phyloP scores from a whole-genome alignment of 2,113 vertebrate genomes.

The Forbesichthys agassizii region DNA sequence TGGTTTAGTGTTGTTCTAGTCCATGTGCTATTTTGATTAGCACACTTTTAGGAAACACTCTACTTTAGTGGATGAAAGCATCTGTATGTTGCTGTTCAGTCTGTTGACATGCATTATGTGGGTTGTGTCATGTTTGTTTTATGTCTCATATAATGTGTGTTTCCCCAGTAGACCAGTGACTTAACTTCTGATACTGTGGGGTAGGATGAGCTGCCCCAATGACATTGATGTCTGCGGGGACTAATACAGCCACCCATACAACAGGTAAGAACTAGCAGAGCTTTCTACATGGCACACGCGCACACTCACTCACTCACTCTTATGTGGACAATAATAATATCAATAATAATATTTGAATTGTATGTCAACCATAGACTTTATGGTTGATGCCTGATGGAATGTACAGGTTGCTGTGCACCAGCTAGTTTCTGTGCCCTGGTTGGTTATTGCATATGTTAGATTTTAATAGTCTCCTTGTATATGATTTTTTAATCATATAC shows the following conservation, averaged over 20 bases:
- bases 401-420: no score
- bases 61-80: neutral
- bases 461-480: no score
- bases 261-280: slow-evolving; percentile 64
- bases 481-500: no score
- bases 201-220: slow-evolving; percentile 61
- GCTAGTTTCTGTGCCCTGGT: no score
- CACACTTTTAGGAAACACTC: neutral
- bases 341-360: no score
- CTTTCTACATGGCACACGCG: slow-evolving; percentile 25
- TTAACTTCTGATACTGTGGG: slow-evolving; percentile 32
- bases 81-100: slow-evolving; percentile 5
- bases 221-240: slow-evolving; percentile 55
- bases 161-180: slow-evolving; percentile 58
- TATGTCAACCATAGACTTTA: no score
- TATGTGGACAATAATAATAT: no score
- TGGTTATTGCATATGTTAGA: no score
- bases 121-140: no score
- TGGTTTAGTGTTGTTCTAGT: neutral
- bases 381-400: no score
- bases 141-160: slow-evolving; percentile 20
- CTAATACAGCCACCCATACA: slow-evolving; percentile 63
- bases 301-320: neutral
- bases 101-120: no score
- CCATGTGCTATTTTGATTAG: neutral